phyloP scores from a whole-genome alignment of 2,797 vertebrate genomes.

The Neosilurus mollespiculum region DNA sequence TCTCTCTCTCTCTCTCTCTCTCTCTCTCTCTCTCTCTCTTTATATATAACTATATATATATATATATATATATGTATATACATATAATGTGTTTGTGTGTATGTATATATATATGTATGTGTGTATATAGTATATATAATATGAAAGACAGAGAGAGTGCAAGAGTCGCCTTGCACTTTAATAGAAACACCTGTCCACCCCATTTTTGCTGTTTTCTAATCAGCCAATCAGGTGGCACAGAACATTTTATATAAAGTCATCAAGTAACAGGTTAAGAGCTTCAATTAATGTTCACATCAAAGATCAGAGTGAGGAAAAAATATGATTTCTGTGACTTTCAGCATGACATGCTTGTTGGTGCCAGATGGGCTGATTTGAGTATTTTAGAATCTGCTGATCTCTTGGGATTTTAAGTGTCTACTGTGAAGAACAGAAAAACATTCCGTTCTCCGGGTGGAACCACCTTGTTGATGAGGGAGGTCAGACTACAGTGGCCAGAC shows the following conservation, averaged over 20 bases:
- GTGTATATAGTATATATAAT: too few species aligned
- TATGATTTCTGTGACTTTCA: neutral
- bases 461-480: neutral
- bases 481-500: neutral
- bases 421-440: neutral
- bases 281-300: neutral
- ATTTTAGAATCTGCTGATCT: neutral
- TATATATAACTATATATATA: conserved; percentile 24
- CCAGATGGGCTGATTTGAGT: neutral
- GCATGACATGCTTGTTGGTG: neutral
- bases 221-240: neutral
- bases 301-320: neutral
- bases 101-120: conserved; percentile 4
- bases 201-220: neutral
- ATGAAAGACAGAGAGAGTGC: neutral
- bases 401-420: neutral
- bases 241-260: neutral
- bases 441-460: neutral
- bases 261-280: neutral
- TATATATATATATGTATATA: conserved; percentile 30
- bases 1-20: neutral
- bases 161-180: neutral
- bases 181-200: neutral
- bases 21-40: neutral
- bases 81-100: too few species aligned